phyloP scores from a whole-genome alignment of 2,888 invertebrate species.

The Zelleria hepariella region DNA sequence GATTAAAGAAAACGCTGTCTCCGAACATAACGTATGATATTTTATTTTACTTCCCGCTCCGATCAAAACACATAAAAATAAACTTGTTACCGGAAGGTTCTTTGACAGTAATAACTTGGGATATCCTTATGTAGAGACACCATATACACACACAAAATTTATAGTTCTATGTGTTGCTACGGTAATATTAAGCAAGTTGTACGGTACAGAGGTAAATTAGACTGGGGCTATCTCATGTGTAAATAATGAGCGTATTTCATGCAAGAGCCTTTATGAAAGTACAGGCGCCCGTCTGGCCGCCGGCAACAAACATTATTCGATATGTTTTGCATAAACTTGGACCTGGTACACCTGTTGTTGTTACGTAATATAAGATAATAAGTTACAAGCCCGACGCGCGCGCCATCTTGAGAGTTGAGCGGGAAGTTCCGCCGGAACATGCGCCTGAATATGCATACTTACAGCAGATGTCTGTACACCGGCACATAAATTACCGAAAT shows the following conservation, averaged over 20 bases:
- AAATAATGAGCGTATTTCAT: neutral
- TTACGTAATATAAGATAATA: conserved; percentile 29
- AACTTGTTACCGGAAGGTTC: neutral
- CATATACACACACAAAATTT: neutral
- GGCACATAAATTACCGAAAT: neutral
- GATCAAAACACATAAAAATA: neutral
- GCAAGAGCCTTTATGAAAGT: conserved; percentile 17
- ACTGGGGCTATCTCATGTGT: too few relatives aligned
- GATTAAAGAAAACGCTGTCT: conserved; percentile 18
- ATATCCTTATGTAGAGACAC: neutral
- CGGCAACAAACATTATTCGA: neutral
- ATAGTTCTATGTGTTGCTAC: too few relatives aligned
- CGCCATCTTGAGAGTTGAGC: neutral
- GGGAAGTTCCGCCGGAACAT: neutral
- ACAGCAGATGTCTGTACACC: neutral
- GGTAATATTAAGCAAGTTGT: too few relatives aligned
- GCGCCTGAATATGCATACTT: neutral
- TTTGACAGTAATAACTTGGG: neutral
- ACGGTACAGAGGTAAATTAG: too few relatives aligned
- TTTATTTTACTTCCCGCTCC: neutral
- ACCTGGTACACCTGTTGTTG: conserved; percentile 30
- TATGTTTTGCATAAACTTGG: neutral
- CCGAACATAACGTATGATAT: conserved; percentile 9
- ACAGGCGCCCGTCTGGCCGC: neutral
- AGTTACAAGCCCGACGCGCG: conserved; percentile 8